Evolutionary conservation across 2,113 vertebrate genomes (phyloP).

Genomic region (Catagonus wagneri): DNA sequence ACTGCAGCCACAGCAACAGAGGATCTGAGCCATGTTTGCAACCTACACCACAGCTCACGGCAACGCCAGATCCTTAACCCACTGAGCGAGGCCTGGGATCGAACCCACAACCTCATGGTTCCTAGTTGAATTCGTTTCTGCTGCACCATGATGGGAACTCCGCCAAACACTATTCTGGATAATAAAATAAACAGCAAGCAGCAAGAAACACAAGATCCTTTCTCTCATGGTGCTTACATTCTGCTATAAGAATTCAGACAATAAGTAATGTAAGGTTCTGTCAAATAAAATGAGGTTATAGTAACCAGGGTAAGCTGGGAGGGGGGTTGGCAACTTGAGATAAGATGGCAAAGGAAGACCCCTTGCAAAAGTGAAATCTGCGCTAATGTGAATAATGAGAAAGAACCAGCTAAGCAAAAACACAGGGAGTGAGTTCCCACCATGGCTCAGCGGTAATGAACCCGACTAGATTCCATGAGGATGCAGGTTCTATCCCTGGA

Average conservation of each 20-base stretch:
- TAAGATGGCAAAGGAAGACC: neutral
- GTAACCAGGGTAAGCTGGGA: neutral
- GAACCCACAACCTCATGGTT: no score
- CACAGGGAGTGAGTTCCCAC: no score
- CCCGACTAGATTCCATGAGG: no score
- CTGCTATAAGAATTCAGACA: neutral
- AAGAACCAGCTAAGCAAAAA: neutral
- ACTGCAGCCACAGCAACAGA: no score
- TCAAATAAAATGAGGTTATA: neutral
- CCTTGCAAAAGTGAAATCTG: neutral
- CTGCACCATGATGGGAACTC: no score
- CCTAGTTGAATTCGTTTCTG: no score
- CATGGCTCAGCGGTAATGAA: no score
- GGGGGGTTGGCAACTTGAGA: neutral
- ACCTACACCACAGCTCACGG: no score
- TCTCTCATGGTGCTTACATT: neutral
- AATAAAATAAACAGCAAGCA: slow-evolving; percentile 6
- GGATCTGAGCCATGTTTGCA: no score
- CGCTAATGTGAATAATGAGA: neutral
- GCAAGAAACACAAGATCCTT: neutral
- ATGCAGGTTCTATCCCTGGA: no score
- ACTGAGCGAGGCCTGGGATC: no score
- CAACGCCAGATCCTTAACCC: no score
- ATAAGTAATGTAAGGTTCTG: neutral
- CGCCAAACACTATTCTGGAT: neutral